Conservation (phyloP, 2,113 vertebrate species). For the Corapipo altera region DNA sequence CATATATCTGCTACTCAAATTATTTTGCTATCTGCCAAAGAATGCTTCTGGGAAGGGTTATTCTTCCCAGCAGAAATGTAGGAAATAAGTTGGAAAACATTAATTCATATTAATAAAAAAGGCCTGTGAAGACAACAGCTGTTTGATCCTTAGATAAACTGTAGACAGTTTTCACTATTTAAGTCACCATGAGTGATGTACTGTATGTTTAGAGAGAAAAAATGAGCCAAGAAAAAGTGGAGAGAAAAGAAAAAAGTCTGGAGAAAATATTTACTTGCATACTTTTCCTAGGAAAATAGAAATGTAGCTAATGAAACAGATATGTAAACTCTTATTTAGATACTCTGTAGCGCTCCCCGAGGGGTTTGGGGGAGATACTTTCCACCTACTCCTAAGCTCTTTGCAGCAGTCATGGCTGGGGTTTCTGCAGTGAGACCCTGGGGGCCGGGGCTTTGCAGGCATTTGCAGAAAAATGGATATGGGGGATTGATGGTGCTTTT, state of each 20-base stretch:
- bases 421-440: not conserved
- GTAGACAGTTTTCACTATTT: constrained; percentile 59
- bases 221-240: constrained; percentile 52
- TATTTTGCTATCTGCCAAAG: constrained; percentile 70
- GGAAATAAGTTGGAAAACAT: constrained; percentile 67
- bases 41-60: constrained; percentile 62
- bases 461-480: not conserved
- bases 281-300: constrained; percentile 55
- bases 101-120: constrained; percentile 68
- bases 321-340: not conserved
- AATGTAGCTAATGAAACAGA: constrained; percentile 22
- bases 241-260: constrained; percentile 26
- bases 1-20: constrained; percentile 70
- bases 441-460: not conserved
- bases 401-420: not conserved
- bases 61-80: constrained; percentile 63
- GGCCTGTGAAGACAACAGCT: constrained; percentile 60
- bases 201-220: constrained; percentile 17
- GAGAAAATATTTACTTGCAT: constrained; percentile 60
- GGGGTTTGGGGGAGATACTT: not conserved
- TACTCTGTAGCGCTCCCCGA: not conserved
- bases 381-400: not conserved
- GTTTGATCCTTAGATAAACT: constrained; percentile 71
- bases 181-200: constrained; percentile 46
- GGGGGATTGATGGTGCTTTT: not conserved